These are phyloP conservation scores for Xiphophorus couchianus DNA, from an alignment of 2,113 vertebrate species.

Conservation along the genomic window DNA sequence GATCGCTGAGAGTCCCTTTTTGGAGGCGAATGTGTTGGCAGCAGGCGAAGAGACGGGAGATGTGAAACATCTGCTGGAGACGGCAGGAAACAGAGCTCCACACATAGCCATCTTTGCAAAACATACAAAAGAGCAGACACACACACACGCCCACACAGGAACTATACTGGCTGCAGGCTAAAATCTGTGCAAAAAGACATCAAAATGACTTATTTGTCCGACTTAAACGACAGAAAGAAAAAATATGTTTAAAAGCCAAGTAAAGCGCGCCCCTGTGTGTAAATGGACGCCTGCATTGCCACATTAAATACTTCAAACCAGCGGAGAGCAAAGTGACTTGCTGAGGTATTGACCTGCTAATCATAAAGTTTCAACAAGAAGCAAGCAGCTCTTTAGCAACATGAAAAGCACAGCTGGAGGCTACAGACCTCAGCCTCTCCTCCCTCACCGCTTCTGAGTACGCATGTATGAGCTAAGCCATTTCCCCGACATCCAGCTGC, in stretches of 20 bases:
- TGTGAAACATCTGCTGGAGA: conserved; percentile 54
- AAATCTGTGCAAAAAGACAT: not conserved
- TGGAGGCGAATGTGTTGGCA: conserved; percentile 30
- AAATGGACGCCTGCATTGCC: conserved; percentile 31
- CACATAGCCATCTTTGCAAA: conserved; percentile 14
- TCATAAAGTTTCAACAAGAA: conserved; percentile 54
- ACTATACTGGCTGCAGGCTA: not conserved
- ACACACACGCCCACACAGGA: not conserved
- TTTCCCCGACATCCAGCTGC: conserved; percentile 16
- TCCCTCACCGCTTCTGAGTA: conserved; percentile 30
- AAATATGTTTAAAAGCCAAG: not conserved
- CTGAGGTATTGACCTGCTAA: conserved; percentile 74
- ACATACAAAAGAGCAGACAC: conserved; percentile 10
- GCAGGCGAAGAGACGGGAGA: conserved; percentile 29
- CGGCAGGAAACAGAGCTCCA: conserved; percentile 45
- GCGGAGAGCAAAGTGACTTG: conserved; percentile 52
- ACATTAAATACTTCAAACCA: conserved; percentile 52
- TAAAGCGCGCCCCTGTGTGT: not conserved
- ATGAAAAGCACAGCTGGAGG: conserved; percentile 68
- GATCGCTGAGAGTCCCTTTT: conserved; percentile 17
- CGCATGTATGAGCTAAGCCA: conserved; percentile 22
- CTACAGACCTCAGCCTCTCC: conserved; percentile 29
- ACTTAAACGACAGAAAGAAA: conserved; percentile 18
- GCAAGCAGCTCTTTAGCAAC: conserved; percentile 62
- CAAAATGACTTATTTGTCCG: not conserved